Evolutionary conservation across 2,797 vertebrate genomes (phyloP).

Genomic region (Danio aesculapii): DNA sequence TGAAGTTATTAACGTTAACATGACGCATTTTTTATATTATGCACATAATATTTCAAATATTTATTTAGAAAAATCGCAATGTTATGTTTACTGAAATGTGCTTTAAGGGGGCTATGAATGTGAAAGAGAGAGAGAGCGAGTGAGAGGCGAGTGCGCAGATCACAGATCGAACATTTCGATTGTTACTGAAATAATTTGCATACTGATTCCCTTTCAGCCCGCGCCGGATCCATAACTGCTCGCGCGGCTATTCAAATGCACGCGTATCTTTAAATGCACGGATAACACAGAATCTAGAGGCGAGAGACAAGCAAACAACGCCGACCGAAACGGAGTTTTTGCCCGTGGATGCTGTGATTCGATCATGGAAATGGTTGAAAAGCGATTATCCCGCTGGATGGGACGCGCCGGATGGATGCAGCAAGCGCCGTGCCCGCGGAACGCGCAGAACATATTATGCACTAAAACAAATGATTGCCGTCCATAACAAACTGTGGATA

Average conservation of each 20-base stretch:
- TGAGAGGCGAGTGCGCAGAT: conserved; percentile 84
- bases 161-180: conserved; percentile 99
- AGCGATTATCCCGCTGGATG: conserved; percentile 4
- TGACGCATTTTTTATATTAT: not conserved
- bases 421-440: conserved; percentile 5
- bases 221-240: conserved; percentile 91
- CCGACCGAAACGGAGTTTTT: conserved; percentile 73
- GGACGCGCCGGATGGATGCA: not conserved
- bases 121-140: conserved; percentile 62
- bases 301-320: conserved; percentile 66
- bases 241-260: conserved; percentile 95
- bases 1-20: not conserved
- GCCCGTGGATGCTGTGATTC: conserved; percentile 78
- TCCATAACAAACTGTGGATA: conserved; percentile 26
- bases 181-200: conserved; percentile 99
- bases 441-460: not conserved
- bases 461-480: not conserved
- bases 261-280: conserved; percentile 86
- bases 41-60: not conserved
- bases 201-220: conserved; percentile 93
- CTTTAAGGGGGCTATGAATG: conserved; percentile 9
- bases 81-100: conserved; percentile 33
- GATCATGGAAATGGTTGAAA: conserved; percentile 74
- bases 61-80: not conserved
- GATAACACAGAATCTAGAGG: conserved; percentile 78